phyloP scores from a whole-genome alignment of 2,888 invertebrate species.

The Euplagia quadripunctaria region DNA sequence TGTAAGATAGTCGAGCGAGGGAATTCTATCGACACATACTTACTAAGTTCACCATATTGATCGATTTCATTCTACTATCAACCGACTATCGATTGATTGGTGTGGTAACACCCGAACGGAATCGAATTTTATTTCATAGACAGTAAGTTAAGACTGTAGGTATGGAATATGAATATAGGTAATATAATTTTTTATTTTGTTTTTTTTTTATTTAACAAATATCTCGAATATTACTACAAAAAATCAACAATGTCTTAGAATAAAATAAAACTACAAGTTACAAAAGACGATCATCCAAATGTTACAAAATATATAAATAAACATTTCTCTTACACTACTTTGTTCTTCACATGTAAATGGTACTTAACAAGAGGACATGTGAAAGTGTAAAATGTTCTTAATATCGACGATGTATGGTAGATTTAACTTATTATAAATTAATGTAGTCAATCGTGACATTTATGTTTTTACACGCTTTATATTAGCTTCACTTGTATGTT shows the following conservation, averaged over 20 bases:
- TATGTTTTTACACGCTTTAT: background rate
- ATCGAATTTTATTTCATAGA: background rate
- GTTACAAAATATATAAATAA: constrained; percentile 53
- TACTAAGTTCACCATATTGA: background rate
- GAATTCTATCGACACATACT: background rate
- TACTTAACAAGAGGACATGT: background rate
- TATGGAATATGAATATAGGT: background rate
- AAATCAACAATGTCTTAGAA: constrained; percentile 40
- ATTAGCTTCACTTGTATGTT: no score
- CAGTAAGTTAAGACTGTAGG: no score
- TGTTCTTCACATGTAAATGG: constrained; percentile 36
- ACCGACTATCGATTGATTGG: background rate
- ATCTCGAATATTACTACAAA: constrained; percentile 11
- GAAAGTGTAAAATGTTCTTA: background rate
- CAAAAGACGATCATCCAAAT: constrained; percentile 21
- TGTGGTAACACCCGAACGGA: background rate
- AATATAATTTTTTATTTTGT: background rate
- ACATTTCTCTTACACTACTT: constrained; percentile 39
- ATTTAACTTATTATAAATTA: background rate
- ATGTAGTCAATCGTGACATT: background rate
- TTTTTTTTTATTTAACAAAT: background rate
- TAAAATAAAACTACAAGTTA: constrained; percentile 24
- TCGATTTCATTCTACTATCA: background rate
- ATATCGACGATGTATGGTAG: background rate
- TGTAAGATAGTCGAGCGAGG: background rate